Percentiles rank a stretch among this genome's conserved stretches.
Evolutionary conservation across 2,113 vertebrate genomes (phyloP).

Genomic region (Paracanthobrama guichenoti): DNA sequence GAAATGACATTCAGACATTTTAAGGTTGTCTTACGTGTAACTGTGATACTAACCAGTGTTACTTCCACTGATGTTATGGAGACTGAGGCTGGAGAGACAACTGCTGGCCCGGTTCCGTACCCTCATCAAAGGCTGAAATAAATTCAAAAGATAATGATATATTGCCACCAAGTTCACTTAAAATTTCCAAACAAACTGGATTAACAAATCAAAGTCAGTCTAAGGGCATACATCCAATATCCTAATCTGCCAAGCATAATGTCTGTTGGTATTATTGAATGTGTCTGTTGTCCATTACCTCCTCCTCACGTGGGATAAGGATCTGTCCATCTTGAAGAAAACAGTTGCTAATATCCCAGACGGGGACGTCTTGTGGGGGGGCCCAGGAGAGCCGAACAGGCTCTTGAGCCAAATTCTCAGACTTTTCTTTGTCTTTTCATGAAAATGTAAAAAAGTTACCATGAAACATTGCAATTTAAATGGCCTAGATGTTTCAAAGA

Average conservation of each 20-base stretch:
- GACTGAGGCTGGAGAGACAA: constrained; percentile 67
- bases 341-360: constrained; percentile 90
- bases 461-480: background rate
- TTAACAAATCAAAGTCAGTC: background rate
- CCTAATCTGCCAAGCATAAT: background rate
- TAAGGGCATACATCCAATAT: background rate
- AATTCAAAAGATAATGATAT: constrained; percentile 1
- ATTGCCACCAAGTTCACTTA: background rate
- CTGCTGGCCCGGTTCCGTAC: constrained; percentile 72
- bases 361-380: constrained; percentile 70
- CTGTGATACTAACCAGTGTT: constrained; percentile 67
- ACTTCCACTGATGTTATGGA: constrained; percentile 65
- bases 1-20: background rate
- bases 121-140: constrained; percentile 66
- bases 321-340: constrained; percentile 82
- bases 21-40: background rate
- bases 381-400: constrained; percentile 61
- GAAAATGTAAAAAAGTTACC: background rate
- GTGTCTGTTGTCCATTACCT: constrained; percentile 73
- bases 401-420: background rate
- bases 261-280: background rate
- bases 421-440: constrained; percentile 42
- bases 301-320: constrained; percentile 80
- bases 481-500: background rate
- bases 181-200: background rate